Evolutionary conservation across 2,888 invertebrate genomes (phyloP).

Genomic region (Plebejus melissa): DNA sequence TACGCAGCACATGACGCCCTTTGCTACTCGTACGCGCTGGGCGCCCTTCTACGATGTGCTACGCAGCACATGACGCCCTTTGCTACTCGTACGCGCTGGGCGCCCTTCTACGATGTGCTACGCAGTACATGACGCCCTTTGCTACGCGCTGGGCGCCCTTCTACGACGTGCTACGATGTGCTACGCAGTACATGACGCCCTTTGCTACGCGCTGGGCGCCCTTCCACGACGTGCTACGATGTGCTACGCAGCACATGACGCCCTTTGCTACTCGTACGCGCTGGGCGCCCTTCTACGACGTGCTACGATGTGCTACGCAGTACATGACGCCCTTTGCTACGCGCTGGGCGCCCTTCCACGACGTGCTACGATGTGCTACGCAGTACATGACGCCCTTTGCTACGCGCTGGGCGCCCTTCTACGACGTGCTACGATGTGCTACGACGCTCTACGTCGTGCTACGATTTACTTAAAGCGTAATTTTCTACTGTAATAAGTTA

Average conservation of each 20-base stretch:
- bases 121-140: no score
- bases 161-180: not conserved
- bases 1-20: not conserved
- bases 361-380: not conserved
- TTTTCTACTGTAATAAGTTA: not conserved
- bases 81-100: not conserved
- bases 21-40: not conserved
- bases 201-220: no score
- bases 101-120: not conserved
- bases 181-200: not conserved
- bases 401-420: not conserved
- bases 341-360: not conserved
- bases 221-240: no score
- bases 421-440: not conserved
- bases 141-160: not conserved
- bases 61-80: not conserved
- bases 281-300: not conserved
- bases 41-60: not conserved
- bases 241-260: not conserved
- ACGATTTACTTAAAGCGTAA: not conserved
- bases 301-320: not conserved
- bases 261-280: constrained; percentile 1
- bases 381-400: not conserved
- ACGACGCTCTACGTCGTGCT: not conserved
- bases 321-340: not conserved